Percentiles rank a stretch among this genome's conserved stretches.
phyloP scores from a whole-genome alignment of 2,888 invertebrate genomes.

The Pomacea canaliculata region DNA sequence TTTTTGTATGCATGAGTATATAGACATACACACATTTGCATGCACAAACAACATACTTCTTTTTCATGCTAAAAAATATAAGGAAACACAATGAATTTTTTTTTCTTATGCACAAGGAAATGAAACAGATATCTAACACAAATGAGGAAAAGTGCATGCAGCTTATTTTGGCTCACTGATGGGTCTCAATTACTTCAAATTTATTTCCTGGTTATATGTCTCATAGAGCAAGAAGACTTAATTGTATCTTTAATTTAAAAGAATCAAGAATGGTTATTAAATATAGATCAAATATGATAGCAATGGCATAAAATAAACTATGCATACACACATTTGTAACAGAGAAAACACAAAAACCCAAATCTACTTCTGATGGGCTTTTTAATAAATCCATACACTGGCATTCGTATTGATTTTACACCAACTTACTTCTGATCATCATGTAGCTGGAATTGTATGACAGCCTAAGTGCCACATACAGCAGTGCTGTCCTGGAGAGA shows the following conservation, averaged over 20 bases:
- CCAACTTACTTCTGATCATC: constrained; percentile 34
- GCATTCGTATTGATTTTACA: neutral
- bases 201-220: too few relatives aligned
- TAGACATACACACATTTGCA: neutral
- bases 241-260: too few relatives aligned
- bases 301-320: too few relatives aligned
- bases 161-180: too few relatives aligned
- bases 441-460: constrained; percentile 36
- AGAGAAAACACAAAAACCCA: too few relatives aligned
- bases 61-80: neutral
- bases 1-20: neutral
- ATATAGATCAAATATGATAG: too few relatives aligned
- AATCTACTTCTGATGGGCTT: too few relatives aligned
- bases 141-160: neutral
- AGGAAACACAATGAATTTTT: neutral
- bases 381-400: neutral
- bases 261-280: too few relatives aligned
- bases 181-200: too few relatives aligned
- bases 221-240: too few relatives aligned
- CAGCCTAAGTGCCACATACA: constrained; percentile 35
- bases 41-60: neutral
- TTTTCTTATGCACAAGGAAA: neutral
- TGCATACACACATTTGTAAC: too few relatives aligned
- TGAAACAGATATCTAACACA: neutral
- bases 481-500: constrained; percentile 25